Conservation (phyloP, 2,888 invertebrate species). For the Tortricodes alternella region DNA sequence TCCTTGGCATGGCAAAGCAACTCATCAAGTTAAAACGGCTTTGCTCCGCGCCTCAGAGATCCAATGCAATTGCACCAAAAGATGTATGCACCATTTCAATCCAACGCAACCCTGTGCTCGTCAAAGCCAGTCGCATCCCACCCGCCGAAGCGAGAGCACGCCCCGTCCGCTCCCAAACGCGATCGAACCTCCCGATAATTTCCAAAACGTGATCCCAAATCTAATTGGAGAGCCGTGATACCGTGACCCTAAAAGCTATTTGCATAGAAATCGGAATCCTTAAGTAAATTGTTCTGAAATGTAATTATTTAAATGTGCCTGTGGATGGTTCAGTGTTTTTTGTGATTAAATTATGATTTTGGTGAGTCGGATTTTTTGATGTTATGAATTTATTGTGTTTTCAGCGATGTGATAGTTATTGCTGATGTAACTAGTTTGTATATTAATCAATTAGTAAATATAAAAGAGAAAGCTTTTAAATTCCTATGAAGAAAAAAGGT, state of each 20-base stretch:
- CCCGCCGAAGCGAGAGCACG: slow-evolving; percentile 27
- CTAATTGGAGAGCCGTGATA: slow-evolving; percentile 38
- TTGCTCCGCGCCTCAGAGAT: no score
- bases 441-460: background rate
- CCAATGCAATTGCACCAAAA: slow-evolving; percentile 26
- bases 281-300: slow-evolving; percentile 21
- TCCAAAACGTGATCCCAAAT: slow-evolving; percentile 37
- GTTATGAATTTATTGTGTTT: background rate
- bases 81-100: slow-evolving; percentile 23
- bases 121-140: slow-evolving; percentile 23
- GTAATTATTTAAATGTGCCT: slow-evolving; percentile 28
- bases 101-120: background rate
- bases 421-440: background rate
- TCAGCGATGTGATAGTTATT: background rate
- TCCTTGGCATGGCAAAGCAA: no score
- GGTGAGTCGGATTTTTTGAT: slow-evolving; percentile 4
- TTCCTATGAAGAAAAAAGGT: no score
- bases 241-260: slow-evolving; percentile 36
- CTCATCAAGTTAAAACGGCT: no score
- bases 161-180: slow-evolving; percentile 1
- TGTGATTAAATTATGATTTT: slow-evolving; percentile 18
- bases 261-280: slow-evolving; percentile 40
- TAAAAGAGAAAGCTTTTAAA: no score
- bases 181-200: slow-evolving; percentile 35
- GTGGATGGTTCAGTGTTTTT: slow-evolving; percentile 28